Conservation (phyloP, 2,797 vertebrate genomes). For the Odontamblyopus lacepedii region DNA sequence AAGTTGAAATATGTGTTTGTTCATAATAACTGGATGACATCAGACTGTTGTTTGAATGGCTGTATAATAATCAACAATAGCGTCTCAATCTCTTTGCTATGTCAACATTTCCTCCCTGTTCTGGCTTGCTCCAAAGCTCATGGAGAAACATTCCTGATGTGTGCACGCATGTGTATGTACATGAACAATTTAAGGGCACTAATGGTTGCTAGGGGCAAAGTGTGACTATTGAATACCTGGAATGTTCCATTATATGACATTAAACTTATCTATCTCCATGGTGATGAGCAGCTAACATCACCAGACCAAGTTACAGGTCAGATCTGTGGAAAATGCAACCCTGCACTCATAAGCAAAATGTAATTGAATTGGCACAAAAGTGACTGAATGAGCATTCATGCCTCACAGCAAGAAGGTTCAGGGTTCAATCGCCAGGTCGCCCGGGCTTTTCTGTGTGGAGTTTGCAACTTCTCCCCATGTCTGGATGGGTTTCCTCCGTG, state of each 20-base stretch:
- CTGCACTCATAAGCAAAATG: too few species aligned
- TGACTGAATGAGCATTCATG: too few species aligned
- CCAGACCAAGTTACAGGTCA: too few species aligned
- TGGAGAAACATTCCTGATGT: conserved; percentile 60
- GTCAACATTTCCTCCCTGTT: conserved; percentile 68
- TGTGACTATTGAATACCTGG: neutral
- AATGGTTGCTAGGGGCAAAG: conserved; percentile 32
- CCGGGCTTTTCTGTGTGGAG: too few species aligned
- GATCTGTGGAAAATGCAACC: too few species aligned
- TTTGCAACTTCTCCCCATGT: too few species aligned
- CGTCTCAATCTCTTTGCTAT: conserved; percentile 56
- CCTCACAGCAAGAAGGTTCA: too few species aligned
- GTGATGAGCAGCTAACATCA: too few species aligned
- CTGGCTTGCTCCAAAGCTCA: conserved; percentile 62
- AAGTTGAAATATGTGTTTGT: conserved; percentile 28
- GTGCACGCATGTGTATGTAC: conserved; percentile 34
- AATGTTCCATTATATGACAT: neutral
- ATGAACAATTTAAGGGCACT: conserved; percentile 35
- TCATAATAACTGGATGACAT: conserved; percentile 57
- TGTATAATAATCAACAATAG: conserved; percentile 60
- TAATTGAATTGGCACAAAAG: too few species aligned
- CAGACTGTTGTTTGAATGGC: conserved; percentile 49
- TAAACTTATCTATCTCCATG: neutral
- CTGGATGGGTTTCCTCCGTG: too few species aligned
- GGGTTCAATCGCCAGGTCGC: too few species aligned